Conservation (phyloP, 2,113 vertebrate genomes). For the Mobula hypostoma region DNA sequence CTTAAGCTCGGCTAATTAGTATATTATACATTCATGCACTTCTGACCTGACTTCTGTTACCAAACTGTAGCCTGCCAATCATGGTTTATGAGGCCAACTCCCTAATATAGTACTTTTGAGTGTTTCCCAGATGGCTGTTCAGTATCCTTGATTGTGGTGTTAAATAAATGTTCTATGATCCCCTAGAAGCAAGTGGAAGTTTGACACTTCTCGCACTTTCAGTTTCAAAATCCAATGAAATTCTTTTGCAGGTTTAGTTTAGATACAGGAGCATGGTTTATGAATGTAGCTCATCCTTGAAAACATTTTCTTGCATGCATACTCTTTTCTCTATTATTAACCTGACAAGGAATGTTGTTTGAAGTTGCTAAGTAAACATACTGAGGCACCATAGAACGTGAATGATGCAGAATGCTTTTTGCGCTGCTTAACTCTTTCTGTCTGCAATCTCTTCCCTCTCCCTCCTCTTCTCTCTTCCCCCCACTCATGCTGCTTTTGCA, state of each 20-base stretch:
- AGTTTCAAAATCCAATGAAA: conserved; percentile 32
- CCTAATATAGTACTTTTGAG: neutral
- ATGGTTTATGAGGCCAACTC: conserved; percentile 32
- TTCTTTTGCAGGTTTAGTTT: conserved; percentile 26
- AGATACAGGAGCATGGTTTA: conserved; percentile 25
- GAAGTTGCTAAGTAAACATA: conserved; percentile 53
- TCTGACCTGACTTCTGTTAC: conserved; percentile 20
- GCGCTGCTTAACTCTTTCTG: conserved; percentile 54
- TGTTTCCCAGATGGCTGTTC: conserved; percentile 32
- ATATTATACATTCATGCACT: conserved; percentile 13
- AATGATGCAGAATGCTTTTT: conserved; percentile 61
- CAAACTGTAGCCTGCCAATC: conserved; percentile 24
- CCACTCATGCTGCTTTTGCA: conserved; percentile 26
- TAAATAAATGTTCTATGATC: conserved; percentile 21
- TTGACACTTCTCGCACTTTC: conserved; percentile 40
- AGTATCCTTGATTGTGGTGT: conserved; percentile 26
- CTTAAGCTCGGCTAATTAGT: conserved; percentile 16
- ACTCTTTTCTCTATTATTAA: conserved; percentile 60
- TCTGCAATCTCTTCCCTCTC: conserved; percentile 43
- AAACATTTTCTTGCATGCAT: conserved; percentile 54
- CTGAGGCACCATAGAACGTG: conserved; percentile 53
- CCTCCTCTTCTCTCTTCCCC: conserved; percentile 42
- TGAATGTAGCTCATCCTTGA: conserved; percentile 53
- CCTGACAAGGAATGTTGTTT: conserved; percentile 56
- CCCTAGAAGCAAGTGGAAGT: conserved; percentile 16